A percentile compares a stretch with the other conserved stretches of the same genome.
Evolutionary conservation across 2,888 invertebrate genomes (phyloP).

Genomic region (Torymus tubicola): DNA sequence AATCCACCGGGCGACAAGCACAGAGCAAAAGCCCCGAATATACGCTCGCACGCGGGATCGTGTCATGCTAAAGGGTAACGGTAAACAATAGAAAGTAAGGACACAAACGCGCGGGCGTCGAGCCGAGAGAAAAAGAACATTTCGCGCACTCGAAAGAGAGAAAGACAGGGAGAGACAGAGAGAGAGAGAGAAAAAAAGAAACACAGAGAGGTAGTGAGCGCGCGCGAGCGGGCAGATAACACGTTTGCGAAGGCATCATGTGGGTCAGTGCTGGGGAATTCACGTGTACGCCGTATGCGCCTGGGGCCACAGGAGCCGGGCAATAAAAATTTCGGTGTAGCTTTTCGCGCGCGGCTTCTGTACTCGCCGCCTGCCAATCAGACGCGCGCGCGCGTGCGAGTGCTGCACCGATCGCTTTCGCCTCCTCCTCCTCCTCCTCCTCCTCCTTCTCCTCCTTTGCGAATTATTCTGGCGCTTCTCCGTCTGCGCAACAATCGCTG

Average conservation of each 20-base stretch:
- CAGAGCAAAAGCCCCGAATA: slow-evolving; percentile 19
- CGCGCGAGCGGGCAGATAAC: neutral
- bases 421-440: slow-evolving; percentile 18
- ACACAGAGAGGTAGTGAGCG: neutral
- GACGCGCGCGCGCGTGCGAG: slow-evolving; percentile 37
- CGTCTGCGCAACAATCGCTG: neutral
- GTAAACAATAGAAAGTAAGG: slow-evolving; percentile 44
- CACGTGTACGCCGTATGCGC: neutral
- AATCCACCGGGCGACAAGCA: neutral
- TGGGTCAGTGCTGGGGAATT: slow-evolving; percentile 29
- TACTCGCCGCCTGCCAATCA: slow-evolving; percentile 61
- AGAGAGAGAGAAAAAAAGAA: neutral
- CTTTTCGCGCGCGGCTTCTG: slow-evolving; percentile 60
- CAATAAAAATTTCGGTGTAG: slow-evolving; percentile 49
- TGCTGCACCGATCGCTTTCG: slow-evolving; percentile 48
- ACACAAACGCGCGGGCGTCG: slow-evolving; percentile 1
- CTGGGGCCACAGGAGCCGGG: neutral
- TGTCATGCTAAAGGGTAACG: slow-evolving; percentile 32
- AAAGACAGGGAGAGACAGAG: neutral
- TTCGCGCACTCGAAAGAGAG: neutral
- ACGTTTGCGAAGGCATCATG: slow-evolving; percentile 24
- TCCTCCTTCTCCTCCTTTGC: neutral
- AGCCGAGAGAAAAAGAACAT: no score
- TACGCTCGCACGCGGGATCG: neutral
- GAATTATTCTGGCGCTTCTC: slow-evolving; percentile 40